Evolutionary conservation across 2,797 vertebrate genomes (phyloP), one percentile per base, ranked within the genome.

Genomic region (Thunnus albacares): DNA sequence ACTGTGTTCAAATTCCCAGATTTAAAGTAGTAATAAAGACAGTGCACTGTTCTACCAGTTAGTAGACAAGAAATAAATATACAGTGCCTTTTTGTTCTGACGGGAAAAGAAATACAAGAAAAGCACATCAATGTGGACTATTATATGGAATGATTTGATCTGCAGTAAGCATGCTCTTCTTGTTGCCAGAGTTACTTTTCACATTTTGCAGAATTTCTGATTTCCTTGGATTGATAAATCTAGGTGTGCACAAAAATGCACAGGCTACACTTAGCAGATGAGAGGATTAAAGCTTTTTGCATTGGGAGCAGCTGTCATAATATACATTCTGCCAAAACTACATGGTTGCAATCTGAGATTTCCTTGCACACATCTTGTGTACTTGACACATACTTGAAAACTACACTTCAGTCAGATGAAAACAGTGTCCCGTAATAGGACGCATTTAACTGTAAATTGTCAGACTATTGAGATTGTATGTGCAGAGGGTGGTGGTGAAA

Each of bases 1-100:
- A 43, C 43, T 43, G 14, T 70, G 13, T 81, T 69, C 64, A 60
- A 75, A 75, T 67, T 71, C 62, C 28, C 17, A 18, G 30, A 28
- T 53, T 18, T 61, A 6, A 49, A 73, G 9, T 56, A 51, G 3
- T 22, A 17, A 33, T 9, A 71, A 26, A 62, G 11, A 53, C 3
- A 56, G 1, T 60, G 17, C n/a, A 63, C 24, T 56, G 26, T 45
- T 20, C 4, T 57, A 45, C 14, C 10, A 69, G n/a, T 73, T 68
- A 41, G 2, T 49, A 64, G 6, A 8, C 7, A 69, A 60, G 4
- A 71, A 70, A 79, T 45, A 62, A 20, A 49, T 64, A 12, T 43
- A 0, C 24, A 51, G 55, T 15, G 30, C 12, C 9, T 7, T 51
- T 62, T 71, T n/a, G 38, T 49, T 43, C 0, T n/a, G 14, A 55